phyloP scores from a whole-genome alignment of 2,113 vertebrate species.

The Datnioides undecimradiatus region DNA sequence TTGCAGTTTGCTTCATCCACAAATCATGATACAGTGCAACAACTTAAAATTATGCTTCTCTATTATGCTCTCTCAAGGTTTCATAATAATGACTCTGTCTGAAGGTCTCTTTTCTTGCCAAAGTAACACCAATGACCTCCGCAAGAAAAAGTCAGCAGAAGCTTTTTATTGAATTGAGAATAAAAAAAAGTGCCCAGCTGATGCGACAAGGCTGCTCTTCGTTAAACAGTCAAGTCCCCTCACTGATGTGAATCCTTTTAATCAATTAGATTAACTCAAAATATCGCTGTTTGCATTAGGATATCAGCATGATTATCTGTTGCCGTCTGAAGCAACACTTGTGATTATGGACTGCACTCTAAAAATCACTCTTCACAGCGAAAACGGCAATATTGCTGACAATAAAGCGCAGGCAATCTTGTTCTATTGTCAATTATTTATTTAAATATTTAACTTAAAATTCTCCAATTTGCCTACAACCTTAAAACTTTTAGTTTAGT shows the following conservation, averaged over 20 bases:
- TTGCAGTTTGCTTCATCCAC: constrained; percentile 11
- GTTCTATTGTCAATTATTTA: background rate
- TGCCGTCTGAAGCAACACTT: background rate
- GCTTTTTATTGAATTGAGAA: background rate
- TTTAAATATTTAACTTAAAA: background rate
- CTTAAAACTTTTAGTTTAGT: background rate
- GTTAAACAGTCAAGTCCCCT: background rate
- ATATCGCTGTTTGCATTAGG: background rate
- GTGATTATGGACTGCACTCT: background rate
- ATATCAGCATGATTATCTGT: constrained; percentile 9
- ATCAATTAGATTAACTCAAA: constrained; percentile 25
- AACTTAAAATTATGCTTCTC: constrained; percentile 13
- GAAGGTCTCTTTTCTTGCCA: constrained; percentile 20
- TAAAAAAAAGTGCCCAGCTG: too few species aligned
- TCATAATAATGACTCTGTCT: constrained; percentile 13
- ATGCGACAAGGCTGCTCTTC: background rate
- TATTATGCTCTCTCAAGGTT: constrained; percentile 30
- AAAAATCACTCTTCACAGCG: background rate
- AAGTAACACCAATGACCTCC: background rate
- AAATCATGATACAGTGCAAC: constrained; percentile 16
- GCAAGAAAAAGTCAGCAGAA: background rate
- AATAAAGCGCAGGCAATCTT: background rate
- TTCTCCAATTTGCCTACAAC: background rate
- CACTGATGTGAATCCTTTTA: constrained; percentile 23
- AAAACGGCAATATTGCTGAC: background rate